These are phyloP conservation scores for Drosophila engyochracea DNA, from an alignment of 2,888 invertebrate species.

Conservation along the genomic window DNA sequence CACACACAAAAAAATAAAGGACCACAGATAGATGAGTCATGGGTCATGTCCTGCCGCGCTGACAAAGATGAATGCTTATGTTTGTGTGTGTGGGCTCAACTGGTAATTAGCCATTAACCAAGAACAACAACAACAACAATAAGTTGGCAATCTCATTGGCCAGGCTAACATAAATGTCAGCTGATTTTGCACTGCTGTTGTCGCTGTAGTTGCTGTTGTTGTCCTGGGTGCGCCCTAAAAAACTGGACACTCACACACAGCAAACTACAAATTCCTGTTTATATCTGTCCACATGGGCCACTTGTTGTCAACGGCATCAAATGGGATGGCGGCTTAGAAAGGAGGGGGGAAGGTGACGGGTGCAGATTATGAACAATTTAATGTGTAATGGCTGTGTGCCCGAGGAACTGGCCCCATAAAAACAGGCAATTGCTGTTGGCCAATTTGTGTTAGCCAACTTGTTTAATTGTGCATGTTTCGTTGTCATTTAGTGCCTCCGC, in stretches of 20 bases:
- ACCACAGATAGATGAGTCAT: conserved; percentile 35
- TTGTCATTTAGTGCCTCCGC: conserved; percentile 58
- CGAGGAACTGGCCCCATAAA: conserved; percentile 35
- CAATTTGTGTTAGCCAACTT: conserved; percentile 60
- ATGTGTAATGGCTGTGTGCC: conserved; percentile 11
- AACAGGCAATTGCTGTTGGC: conserved; percentile 48
- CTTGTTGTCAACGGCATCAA: conserved; percentile 52
- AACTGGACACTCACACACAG: neutral
- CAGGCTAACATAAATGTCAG: conserved; percentile 46
- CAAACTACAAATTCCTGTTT: conserved; percentile 53
- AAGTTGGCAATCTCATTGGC: conserved; percentile 20
- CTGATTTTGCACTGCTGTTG: conserved; percentile 1
- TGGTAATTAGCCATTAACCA: conserved; percentile 57
- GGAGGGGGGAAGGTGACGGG: neutral
- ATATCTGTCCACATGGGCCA: conserved; percentile 55
- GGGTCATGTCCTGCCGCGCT: conserved; percentile 24
- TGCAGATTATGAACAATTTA: conserved; percentile 43
- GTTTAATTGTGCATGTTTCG: conserved; percentile 77
- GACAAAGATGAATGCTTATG: conserved; percentile 71
- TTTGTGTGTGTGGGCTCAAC: conserved; percentile 41
- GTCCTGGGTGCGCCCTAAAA: conserved; percentile 35
- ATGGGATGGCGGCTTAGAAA: conserved; percentile 1
- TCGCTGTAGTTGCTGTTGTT: conserved; percentile 1
- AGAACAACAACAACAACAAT: neutral
- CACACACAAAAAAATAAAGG: conserved; percentile 1